These are phyloP conservation scores for Artibeus lituratus DNA, from an alignment of 2,797 vertebrate species.

Conservation along the genomic window DNA sequence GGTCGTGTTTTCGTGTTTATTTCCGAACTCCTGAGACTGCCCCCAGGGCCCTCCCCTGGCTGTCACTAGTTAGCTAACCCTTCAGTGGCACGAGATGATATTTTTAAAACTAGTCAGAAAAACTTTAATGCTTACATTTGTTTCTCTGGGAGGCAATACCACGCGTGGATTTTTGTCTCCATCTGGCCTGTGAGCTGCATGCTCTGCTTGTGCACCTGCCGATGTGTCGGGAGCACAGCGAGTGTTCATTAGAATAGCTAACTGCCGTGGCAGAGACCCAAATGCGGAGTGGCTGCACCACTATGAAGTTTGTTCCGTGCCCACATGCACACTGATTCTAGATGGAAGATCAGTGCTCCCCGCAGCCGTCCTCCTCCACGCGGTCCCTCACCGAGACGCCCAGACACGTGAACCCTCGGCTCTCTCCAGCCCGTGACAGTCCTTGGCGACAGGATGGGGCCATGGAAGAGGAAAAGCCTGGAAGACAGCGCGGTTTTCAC, in stretches of 20 bases:
- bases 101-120: constrained; percentile 49
- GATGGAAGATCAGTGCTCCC: neutral
- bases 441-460: neutral
- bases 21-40: constrained; percentile 49
- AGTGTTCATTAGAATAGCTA: neutral
- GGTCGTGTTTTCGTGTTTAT: neutral
- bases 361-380: neutral
- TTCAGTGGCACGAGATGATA: constrained; percentile 59
- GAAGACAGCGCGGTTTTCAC: neutral
- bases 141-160: constrained; percentile 31
- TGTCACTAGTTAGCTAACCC: constrained; percentile 47
- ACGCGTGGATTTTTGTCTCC: constrained; percentile 45
- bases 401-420: neutral
- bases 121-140: constrained; percentile 63
- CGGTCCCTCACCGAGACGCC: neutral
- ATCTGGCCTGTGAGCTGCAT: neutral
- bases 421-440: neutral
- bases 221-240: neutral
- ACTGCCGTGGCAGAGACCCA: neutral
- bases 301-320: neutral
- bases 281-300: neutral
- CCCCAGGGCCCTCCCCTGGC: constrained; percentile 56
- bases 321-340: neutral
- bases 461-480: neutral
- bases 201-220: neutral